Evolutionary conservation across 2,113 vertebrate species (phyloP).

Genomic region (Candoia aspera): DNA sequence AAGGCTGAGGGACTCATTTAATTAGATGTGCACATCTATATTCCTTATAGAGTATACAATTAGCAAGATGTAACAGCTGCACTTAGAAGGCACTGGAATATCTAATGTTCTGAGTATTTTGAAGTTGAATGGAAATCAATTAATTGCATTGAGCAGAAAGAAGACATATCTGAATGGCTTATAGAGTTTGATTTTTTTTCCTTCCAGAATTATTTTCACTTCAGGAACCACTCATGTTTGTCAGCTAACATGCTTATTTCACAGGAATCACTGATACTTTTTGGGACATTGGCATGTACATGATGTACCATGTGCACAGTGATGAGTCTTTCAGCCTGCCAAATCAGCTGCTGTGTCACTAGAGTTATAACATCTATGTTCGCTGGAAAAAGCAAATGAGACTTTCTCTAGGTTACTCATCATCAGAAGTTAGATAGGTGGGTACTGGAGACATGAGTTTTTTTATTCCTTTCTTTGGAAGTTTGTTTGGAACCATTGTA

Average conservation of each 20-base stretch:
- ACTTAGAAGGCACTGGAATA: not conserved
- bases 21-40: not conserved
- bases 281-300: slow-evolving; percentile 51
- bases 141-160: slow-evolving; percentile 15
- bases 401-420: not conserved
- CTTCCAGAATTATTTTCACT: slow-evolving; percentile 18
- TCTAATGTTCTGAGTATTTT: not conserved
- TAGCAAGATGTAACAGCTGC: not conserved
- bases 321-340: slow-evolving; percentile 66
- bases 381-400: slow-evolving; percentile 9
- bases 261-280: slow-evolving; percentile 43
- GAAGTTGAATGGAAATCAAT: not conserved
- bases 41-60: not conserved
- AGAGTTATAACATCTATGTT: slow-evolving; percentile 61
- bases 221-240: slow-evolving; percentile 38
- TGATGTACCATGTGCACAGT: slow-evolving; percentile 59
- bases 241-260: slow-evolving; percentile 13
- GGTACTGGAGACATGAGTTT: not conserved
- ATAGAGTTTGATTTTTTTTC: not conserved
- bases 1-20: not conserved
- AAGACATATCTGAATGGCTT: not conserved
- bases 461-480: not conserved
- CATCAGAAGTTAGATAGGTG: not conserved
- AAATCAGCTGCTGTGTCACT: slow-evolving; percentile 68
- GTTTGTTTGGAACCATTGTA: not conserved